These are phyloP conservation scores for Leptogaster cylindrica DNA, from an alignment of 2,888 invertebrate genomes.

Conservation along the genomic window DNA sequence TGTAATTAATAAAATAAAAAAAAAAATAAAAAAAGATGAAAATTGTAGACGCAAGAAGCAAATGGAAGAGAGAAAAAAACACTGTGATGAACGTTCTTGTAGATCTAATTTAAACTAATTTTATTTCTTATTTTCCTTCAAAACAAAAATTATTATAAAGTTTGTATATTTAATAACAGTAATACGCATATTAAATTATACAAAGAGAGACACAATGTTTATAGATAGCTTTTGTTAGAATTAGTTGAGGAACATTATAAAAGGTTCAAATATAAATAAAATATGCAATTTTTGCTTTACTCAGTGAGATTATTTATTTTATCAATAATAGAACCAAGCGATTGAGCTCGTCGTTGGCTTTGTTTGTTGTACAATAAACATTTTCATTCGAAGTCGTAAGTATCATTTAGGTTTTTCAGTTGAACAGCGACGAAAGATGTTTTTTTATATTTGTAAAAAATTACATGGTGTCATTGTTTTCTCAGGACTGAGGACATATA, in stretches of 20 bases:
- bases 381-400: too few relatives aligned
- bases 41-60: not conserved
- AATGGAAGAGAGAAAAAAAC: slow-evolving; percentile 11
- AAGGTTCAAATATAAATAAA: slow-evolving; percentile 10
- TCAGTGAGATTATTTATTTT: too few relatives aligned
- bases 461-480: too few relatives aligned
- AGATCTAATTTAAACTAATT: slow-evolving; percentile 32
- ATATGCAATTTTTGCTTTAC: slow-evolving; percentile 30
- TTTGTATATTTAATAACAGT: not conserved
- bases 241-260: slow-evolving; percentile 18
- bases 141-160: not conserved
- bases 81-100: slow-evolving; percentile 41
- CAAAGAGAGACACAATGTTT: slow-evolving; percentile 19
- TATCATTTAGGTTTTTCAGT: too few relatives aligned
- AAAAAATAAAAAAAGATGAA: slow-evolving; percentile 8
- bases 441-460: too few relatives aligned
- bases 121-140: slow-evolving; percentile 1
- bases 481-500: too few relatives aligned
- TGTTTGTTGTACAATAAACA: too few relatives aligned
- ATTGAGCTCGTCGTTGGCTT: too few relatives aligned
- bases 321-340: too few relatives aligned
- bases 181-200: not conserved
- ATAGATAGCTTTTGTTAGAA: slow-evolving; percentile 37
- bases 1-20: not conserved
- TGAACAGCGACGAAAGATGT: too few relatives aligned